Evolutionary conservation across 2,113 vertebrate genomes (phyloP).

Genomic region (Tinamus guttatus): DNA sequence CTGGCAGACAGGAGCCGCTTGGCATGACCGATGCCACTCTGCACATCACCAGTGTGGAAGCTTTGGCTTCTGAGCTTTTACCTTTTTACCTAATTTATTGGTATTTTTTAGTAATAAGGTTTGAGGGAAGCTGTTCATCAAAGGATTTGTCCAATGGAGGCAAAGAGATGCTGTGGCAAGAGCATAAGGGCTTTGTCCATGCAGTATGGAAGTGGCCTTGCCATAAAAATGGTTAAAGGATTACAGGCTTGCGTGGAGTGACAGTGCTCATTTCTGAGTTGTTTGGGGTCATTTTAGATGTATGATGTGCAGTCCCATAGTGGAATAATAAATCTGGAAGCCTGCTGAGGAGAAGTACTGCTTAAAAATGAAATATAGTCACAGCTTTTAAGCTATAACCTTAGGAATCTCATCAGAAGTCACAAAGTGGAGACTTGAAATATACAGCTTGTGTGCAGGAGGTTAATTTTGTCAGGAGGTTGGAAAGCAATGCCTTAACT

Average conservation of each 20-base stretch:
- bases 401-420: constrained; percentile 61
- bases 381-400: constrained; percentile 52
- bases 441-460: background rate
- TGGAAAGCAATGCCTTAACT: background rate
- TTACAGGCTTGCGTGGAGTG: background rate
- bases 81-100: background rate
- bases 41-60: background rate
- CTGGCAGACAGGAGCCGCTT: background rate
- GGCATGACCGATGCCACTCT: accelerated
- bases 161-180: background rate
- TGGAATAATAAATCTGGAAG: constrained; percentile 59
- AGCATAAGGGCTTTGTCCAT: background rate
- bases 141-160: background rate
- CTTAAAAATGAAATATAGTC: constrained; percentile 53
- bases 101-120: accelerated
- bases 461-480: background rate
- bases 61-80: background rate
- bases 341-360: background rate
- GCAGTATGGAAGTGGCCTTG: background rate
- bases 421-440: background rate
- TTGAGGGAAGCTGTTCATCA: background rate
- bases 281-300: constrained; percentile 7
- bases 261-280: background rate
- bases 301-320: constrained; percentile 7
- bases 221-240: background rate